Percentiles rank a stretch among this genome's conserved stretches.
Conservation (phyloP, 2,888 invertebrate species). For the Cenopis cana region DNA sequence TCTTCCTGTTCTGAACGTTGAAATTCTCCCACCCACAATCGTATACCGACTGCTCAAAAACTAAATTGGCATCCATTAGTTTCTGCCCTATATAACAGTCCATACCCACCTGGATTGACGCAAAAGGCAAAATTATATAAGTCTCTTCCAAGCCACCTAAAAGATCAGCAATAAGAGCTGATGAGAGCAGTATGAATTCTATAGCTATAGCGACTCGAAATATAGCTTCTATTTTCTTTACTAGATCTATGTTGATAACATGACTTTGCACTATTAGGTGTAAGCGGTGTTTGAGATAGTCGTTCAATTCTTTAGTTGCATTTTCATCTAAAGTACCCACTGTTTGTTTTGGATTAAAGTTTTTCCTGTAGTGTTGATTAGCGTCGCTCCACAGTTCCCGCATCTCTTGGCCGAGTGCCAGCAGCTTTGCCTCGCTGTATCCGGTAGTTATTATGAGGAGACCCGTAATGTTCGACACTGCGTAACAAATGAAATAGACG, state of each 20-base stretch:
- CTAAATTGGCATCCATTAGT: slow-evolving; percentile 61
- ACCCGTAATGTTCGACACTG: slow-evolving; percentile 27
- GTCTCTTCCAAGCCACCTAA: slow-evolving; percentile 63
- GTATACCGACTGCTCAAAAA: slow-evolving; percentile 64
- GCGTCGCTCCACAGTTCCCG: slow-evolving; percentile 42
- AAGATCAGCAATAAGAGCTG: slow-evolving; percentile 56
- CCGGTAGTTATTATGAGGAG: slow-evolving; percentile 47
- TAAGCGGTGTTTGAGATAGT: slow-evolving; percentile 50
- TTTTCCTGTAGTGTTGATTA: slow-evolving; percentile 4
- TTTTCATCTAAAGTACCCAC: background rate
- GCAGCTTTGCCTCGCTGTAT: slow-evolving; percentile 47
- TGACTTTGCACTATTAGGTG: slow-evolving; percentile 53
- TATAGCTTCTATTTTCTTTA: slow-evolving; percentile 53
- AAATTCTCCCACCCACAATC: slow-evolving; percentile 71
- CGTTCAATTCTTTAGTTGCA: slow-evolving; percentile 35
- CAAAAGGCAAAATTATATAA: slow-evolving; percentile 59
- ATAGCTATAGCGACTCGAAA: slow-evolving; percentile 57
- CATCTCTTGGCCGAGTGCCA: slow-evolving; percentile 45
- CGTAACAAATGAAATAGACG: slow-evolving; percentile 1
- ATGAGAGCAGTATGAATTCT: slow-evolving; percentile 57
- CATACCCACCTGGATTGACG: slow-evolving; percentile 55
- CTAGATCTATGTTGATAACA: slow-evolving; percentile 50
- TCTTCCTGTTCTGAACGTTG: slow-evolving; percentile 62
- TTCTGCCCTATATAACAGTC: slow-evolving; percentile 68
- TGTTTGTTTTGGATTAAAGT: slow-evolving; percentile 1